Evolutionary conservation across 2,797 vertebrate genomes (phyloP).

Genomic region (Liasis olivaceus): DNA sequence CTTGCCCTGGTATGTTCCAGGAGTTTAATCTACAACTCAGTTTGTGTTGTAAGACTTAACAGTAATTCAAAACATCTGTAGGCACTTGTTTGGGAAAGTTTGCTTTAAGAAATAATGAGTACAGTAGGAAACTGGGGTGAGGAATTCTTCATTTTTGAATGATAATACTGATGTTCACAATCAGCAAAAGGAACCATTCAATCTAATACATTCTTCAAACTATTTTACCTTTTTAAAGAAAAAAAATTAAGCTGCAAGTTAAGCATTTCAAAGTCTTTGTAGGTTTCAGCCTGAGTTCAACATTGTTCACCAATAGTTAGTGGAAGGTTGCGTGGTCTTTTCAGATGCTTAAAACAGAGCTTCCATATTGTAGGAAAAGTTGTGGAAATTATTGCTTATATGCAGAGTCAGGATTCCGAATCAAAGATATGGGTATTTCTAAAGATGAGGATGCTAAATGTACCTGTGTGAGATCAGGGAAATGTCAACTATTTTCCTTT

Average conservation of each 20-base stretch:
- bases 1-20: neutral
- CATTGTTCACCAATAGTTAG: neutral
- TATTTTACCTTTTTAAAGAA: neutral
- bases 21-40: neutral
- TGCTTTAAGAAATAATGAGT: neutral
- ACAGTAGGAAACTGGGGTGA: neutral
- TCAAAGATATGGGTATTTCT: neutral
- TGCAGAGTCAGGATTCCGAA: neutral
- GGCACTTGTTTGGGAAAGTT: neutral
- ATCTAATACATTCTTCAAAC: neutral
- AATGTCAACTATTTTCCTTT: neutral
- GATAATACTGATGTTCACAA: neutral
- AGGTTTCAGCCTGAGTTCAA: neutral
- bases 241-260: neutral
- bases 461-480: too few relatives aligned
- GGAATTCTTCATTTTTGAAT: neutral
- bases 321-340: neutral
- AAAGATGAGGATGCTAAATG: neutral
- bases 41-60: neutral
- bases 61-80: neutral
- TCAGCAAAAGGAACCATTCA: neutral
- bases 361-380: neutral
- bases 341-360: neutral
- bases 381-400: neutral
- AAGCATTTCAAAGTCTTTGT: neutral